Conservation (phyloP, 2,113 vertebrate species). For the Pelodiscus sinensis region DNA sequence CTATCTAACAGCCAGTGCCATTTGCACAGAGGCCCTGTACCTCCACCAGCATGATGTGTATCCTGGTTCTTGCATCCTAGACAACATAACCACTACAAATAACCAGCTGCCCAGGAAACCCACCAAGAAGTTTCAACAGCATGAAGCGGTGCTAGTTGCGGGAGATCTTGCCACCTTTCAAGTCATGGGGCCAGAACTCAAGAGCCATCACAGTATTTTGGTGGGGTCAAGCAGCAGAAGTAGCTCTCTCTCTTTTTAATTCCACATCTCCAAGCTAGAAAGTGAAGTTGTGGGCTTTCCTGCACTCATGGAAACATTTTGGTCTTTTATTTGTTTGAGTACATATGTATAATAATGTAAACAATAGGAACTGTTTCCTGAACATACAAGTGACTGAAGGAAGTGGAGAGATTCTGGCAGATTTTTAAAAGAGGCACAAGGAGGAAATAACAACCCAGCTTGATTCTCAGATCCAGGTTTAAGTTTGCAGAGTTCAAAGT, state of each 20-base stretch:
- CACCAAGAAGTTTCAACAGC: conserved; percentile 21
- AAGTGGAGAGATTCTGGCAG: background rate
- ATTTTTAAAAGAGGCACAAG: background rate
- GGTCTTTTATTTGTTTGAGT: background rate
- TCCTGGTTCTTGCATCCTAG: background rate
- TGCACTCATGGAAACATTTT: background rate
- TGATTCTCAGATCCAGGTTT: background rate
- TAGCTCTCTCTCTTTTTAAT: background rate
- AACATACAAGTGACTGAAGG: background rate
- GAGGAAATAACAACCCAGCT: background rate
- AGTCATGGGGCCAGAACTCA: background rate
- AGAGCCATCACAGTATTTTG: background rate
- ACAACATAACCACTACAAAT: background rate
- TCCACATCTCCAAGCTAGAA: background rate
- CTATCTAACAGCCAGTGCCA: background rate
- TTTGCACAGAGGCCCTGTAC: background rate
- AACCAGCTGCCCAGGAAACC: conserved; percentile 25
- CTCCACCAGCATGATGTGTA: no score
- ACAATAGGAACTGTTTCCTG: background rate
- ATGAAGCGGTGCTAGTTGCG: background rate
- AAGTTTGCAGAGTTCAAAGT: background rate
- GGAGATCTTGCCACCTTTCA: background rate
- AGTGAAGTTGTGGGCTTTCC: background rate
- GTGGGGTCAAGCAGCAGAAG: background rate
- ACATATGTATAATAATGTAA: background rate